Conservation (phyloP, 1,140 invertebrate genomes). For the Achatina immaculata region DNA sequence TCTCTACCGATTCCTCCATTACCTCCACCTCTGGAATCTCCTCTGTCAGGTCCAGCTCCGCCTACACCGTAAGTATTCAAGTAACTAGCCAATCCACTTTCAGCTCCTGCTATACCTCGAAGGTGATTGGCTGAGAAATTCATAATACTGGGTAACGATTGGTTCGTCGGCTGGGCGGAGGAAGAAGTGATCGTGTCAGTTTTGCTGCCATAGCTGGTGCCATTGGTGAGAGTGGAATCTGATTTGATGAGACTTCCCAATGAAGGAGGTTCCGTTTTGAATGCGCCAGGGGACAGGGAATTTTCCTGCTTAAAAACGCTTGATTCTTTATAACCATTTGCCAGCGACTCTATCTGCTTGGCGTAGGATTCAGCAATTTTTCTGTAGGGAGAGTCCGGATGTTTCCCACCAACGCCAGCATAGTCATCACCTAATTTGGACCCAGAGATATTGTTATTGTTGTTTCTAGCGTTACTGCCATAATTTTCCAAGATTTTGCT, state of each 20-base stretch:
- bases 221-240: neutral
- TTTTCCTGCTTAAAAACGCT: constrained; percentile 9
- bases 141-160: constrained; percentile 30
- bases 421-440: neutral
- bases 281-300: constrained; percentile 1
- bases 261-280: neutral
- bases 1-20: neutral
- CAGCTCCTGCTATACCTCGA: constrained; percentile 16
- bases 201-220: neutral
- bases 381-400: constrained; percentile 14
- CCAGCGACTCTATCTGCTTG: constrained; percentile 9
- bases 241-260: neutral
- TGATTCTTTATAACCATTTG: neutral
- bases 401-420: neutral
- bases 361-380: constrained; percentile 10
- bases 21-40: neutral
- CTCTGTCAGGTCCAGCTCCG: neutral
- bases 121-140: constrained; percentile 35
- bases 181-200: constrained; percentile 9
- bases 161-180: constrained; percentile 15
- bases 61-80: constrained; percentile 28
- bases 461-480: constrained; percentile 2
- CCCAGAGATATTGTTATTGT: constrained; percentile 15
- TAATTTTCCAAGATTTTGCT: neutral
- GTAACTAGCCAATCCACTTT: constrained; percentile 28